A percentile compares a stretch with the other conserved stretches of the same genome.
Evolutionary conservation across 2,797 vertebrate species (phyloP).

Genomic region (Myiotriccus ornatus): DNA sequence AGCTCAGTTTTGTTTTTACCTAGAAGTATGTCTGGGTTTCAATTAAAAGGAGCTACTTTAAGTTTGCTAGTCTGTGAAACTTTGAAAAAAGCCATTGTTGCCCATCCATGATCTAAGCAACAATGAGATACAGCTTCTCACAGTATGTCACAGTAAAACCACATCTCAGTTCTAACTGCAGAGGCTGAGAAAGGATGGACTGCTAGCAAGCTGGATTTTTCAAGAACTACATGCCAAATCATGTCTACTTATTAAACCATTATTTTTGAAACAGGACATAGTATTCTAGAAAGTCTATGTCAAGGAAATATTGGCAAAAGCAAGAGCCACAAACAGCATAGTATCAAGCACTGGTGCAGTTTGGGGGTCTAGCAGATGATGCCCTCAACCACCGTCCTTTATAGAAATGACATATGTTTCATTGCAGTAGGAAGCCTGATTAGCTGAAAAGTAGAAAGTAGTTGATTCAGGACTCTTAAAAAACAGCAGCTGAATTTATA

Average conservation of each 20-base stretch:
- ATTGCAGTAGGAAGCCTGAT: not conserved
- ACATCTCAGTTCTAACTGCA: not conserved
- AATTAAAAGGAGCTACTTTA: conserved; percentile 74
- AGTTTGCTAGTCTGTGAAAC: conserved; percentile 60
- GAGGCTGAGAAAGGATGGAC: not conserved
- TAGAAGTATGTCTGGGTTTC: conserved; percentile 72
- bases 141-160: conserved; percentile 31
- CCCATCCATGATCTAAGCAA: conserved; percentile 65
- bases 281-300: not conserved
- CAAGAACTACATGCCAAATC: not conserved
- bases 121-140: conserved; percentile 55
- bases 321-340: not conserved
- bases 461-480: not conserved
- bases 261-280: not conserved
- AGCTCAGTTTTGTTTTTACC: conserved; percentile 71
- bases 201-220: not conserved
- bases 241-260: not conserved
- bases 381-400: not conserved
- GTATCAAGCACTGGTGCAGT: not conserved
- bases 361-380: not conserved
- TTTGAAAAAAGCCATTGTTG: conserved; percentile 61
- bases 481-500: not conserved
- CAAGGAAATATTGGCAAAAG: not conserved
- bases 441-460: not conserved
- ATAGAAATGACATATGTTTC: not conserved